Base-by-base conservation (phyloP, 2,797 vertebrate species). In the Furcifer pardalis region DNA sequence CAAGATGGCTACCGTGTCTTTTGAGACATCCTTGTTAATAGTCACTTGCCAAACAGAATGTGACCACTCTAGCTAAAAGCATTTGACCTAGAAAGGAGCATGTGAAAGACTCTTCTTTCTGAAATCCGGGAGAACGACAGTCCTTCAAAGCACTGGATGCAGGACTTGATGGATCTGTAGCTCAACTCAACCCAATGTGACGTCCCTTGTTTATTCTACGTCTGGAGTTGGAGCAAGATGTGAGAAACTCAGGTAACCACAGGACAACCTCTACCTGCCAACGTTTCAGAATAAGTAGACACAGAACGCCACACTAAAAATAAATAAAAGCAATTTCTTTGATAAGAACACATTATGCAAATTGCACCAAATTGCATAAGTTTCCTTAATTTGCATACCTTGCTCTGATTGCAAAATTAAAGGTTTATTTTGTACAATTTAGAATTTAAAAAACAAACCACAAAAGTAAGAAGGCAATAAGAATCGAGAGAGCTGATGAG, bases 311-410 rank as follows among this genome's bases (percentile, higher is more conserved):
- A 72, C 79, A 86, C 79, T 82, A 86, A 86, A 86, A 82, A 86
- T 86, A 86, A 86, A 81, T 82, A 86, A 77, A 84, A 86, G 79
- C 79, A 82, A 72, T 86, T 82, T 62, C 84, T 49, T 40, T 82
- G 73, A 82, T 82, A 82, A 82, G 84, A 82, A 77, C 73, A 82
- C 77, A 86, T 86, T 82, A 86, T 86, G 84, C 84, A 86, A 81
- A 86, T 82, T 12, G 79, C 32, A 27, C 5, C 2, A 73, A 82
- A 81, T 52, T 27, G 79, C 84, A 86, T 77, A 62, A 49, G 71
- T 77, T 77, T 71, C 30, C 84, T 82, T 86, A 77, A 86, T 86
- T 86, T 82, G 73, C 84, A 82, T 86, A 35, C 65, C 66, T 82
- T 30, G 19, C 79, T 46, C 84, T 86, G 84, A 86, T 86, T 86